These are phyloP conservation scores for Zaprionus nigranus DNA, from an alignment of 1,140 invertebrate species.

Conservation along the genomic window DNA sequence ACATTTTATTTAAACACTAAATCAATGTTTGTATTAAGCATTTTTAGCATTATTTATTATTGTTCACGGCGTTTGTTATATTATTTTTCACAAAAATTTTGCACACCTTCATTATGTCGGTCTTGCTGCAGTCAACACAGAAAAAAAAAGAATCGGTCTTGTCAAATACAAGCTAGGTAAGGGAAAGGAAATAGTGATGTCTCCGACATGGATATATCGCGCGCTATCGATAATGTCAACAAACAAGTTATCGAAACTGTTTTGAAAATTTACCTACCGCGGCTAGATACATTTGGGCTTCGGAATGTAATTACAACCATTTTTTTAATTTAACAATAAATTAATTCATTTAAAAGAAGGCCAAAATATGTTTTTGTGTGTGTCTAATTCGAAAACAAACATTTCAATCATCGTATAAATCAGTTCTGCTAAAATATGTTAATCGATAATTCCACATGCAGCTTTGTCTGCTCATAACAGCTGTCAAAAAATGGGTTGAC, in stretches of 20 bases:
- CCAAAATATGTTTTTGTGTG: neutral
- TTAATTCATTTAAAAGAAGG: neutral
- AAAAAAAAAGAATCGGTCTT: constrained; percentile 79
- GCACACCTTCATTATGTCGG: constrained; percentile 83
- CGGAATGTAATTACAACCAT: neutral
- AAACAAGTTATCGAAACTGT: constrained; percentile 17
- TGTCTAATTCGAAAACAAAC: neutral
- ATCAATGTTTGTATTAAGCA: constrained; percentile 21
- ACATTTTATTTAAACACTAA: constrained; percentile 19
- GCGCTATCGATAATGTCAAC: constrained; percentile 2
- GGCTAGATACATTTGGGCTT: neutral
- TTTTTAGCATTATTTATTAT: constrained; percentile 54
- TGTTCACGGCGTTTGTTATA: constrained; percentile 23
- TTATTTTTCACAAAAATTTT: constrained; percentile 68
- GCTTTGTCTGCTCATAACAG: constrained; percentile 14
- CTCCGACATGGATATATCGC: constrained; percentile 9
- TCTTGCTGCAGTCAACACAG: constrained; percentile 81
- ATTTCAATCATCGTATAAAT: neutral
- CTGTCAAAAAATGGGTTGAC: constrained; percentile 39
- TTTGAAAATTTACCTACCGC: neutral
- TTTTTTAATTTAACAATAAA: neutral
- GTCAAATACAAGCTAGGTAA: constrained; percentile 45
- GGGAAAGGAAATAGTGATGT: constrained; percentile 67
- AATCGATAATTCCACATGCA: constrained; percentile 24
- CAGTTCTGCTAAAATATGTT: neutral